A percentile compares a stretch with the other conserved stretches of the same genome.
phyloP scores from a whole-genome alignment of 1,140 invertebrate genomes.

The Cotesia typhae region DNA sequence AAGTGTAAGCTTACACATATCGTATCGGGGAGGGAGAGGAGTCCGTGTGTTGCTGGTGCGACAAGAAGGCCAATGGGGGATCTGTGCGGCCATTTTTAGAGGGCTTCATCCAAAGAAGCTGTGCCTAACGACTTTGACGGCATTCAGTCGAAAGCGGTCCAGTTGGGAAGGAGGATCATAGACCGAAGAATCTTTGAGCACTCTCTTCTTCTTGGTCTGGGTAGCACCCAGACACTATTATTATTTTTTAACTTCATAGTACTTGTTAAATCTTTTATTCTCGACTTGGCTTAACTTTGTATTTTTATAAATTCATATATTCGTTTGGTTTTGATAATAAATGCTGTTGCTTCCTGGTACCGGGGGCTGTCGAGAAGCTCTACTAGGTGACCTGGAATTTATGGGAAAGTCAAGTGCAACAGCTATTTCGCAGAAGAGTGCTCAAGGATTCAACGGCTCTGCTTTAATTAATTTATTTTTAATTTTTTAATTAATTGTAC shows the following conservation, averaged over 20 bases:
- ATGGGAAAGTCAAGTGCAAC: constrained; percentile 20
- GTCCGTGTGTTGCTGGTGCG: constrained; percentile 43
- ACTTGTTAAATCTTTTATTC: no score
- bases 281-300: constrained; percentile 26
- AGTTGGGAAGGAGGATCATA: constrained; percentile 50
- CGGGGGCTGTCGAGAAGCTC: background rate
- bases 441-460: background rate
- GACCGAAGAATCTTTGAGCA: constrained; percentile 8
- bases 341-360: no score
- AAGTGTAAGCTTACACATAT: constrained; percentile 65
- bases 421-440: constrained; percentile 6
- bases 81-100: constrained; percentile 65
- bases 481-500: no score
- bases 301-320: constrained; percentile 9
- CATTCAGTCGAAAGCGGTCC: constrained; percentile 65
- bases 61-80: constrained; percentile 63
- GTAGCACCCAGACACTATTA: no score
- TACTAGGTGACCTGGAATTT: constrained; percentile 1
- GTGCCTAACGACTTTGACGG: constrained; percentile 55
- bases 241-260: no score
- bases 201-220: no score
- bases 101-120: constrained; percentile 56
- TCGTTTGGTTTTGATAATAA: background rate
- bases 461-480: no score
- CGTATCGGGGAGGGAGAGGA: background rate